phyloP scores from a whole-genome alignment of 2,113 vertebrate species.

The Budorcas taxicolor region DNA sequence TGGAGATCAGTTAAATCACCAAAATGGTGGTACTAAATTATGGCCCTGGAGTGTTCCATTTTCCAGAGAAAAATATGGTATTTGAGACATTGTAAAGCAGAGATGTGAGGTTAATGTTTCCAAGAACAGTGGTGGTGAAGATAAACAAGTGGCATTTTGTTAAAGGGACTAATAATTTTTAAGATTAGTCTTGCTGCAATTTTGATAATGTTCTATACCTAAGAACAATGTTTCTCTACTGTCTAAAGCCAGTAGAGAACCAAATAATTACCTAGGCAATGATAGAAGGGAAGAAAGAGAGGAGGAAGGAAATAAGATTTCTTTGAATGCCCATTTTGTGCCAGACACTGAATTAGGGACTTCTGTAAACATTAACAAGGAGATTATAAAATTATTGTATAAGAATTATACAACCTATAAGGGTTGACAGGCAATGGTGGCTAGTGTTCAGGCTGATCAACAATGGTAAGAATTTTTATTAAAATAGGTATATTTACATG shows the following conservation, averaged over 20 bases:
- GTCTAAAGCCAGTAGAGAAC: background rate
- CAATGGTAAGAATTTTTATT: constrained; percentile 4
- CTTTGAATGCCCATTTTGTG: constrained; percentile 3
- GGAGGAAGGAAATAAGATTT: background rate
- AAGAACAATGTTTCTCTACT: background rate
- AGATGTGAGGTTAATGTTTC: constrained; percentile 4
- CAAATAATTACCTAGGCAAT: background rate
- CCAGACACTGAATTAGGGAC: background rate
- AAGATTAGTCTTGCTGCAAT: background rate
- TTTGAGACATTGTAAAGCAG: background rate
- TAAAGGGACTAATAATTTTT: background rate
- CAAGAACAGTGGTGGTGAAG: background rate
- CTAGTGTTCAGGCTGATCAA: background rate
- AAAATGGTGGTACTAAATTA: background rate
- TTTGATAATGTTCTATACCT: background rate
- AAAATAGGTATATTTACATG: constrained; percentile 16
- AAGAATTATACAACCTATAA: background rate
- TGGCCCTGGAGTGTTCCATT: background rate
- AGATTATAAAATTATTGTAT: background rate
- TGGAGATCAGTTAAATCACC: constrained; percentile 16
- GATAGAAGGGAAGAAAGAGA: background rate
- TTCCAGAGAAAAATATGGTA: background rate
- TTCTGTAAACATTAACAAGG: background rate
- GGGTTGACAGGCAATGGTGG: background rate
- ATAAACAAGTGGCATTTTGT: constrained; percentile 19